Base-by-base conservation (phyloP, 2,888 invertebrate genomes). In the Dione vanillae region DNA sequence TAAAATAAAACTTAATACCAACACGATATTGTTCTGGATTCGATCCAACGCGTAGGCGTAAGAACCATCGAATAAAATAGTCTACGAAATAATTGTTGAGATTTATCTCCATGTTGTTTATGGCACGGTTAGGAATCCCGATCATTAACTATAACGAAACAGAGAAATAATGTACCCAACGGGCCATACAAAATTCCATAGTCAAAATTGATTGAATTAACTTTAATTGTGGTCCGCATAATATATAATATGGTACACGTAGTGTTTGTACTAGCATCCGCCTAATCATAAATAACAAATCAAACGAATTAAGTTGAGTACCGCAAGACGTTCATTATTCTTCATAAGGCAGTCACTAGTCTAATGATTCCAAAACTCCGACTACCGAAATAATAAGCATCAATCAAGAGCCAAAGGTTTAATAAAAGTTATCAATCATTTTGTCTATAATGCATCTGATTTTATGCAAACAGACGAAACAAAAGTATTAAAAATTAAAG, bases 381-480 rank as follows among this genome's bases (percentile, higher is more conserved):
- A 93, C 93, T 93, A 93, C 93, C 83, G 93, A 91, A 93, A 90
- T 92, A 90, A 92, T 92, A 91, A 89, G 89, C 91, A 93, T 93
- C 89, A 91, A 93, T 93, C 93, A 92, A 89, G 82, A 81, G 84
- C 87, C 75, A 87, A 85, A 85, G 81, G 84, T 82, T 88, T 91
- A 91, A 89, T 88, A 92, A 91, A 90, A 89, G 83, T 85, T 85
- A 93, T 93, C 89, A 91, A 93, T 93, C 92, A 93, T 82, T 87
- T 91, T 91, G 92, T 92, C 91, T 92, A 89, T 91, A 92, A 89
- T 85, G 86, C 88, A 89, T 87, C 84, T 83, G 86, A 85, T 88
- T 90, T 91, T 90, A 91, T 91, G 91, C 90, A 92, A 91, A 91
- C 85, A 88, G 83, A 85, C 86, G 83, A 87, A 90, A 85, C 79